Evolutionary conservation across 35 echinoderm and acorn worm species (phyloP), one percentile per base, ranked within the genome.

Genomic region (Nesometra sesokonis): DNA sequence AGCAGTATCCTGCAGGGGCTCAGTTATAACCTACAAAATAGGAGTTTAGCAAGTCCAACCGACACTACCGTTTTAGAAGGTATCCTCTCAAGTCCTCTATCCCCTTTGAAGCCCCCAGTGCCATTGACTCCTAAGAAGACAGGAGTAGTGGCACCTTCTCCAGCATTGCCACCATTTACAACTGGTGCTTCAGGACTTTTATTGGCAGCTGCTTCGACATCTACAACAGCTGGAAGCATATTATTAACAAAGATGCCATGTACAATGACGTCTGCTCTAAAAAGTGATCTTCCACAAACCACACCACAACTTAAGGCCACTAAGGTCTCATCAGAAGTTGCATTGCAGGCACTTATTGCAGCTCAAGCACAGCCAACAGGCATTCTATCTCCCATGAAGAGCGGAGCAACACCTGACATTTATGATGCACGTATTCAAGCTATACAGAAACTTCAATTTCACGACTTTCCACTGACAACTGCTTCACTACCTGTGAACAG

Each of bases 381-480:
- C 79, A 84, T 31, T 47, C 13, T 46, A 21, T 32, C 91, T 33
- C 77, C 77, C 37, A 77, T 80, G 52, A 86, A 79, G 17, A 85
- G 31, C 32, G 11, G 27, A 31, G 17, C 36, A 37, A 34, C 85
- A 33, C 32, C 76, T 81, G 43, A 88, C 17, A 38, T 32, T 46
- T 88, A 35, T 88, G 85, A 94, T 30, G 89, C 89, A 40, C 86
- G 90, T 31, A 93, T 94, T 0, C 96, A 99, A 88, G 93, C 96
- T 5, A 99, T 99, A 37, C 96, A 99, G 33, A 99, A 99, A 78
- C 86, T 99, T 15, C 96, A 99, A 79, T 99, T 94, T 85, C 96
- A 99, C 76, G 96, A 99, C 88, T 99, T 99, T 80, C 96, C 96
- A 31, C 80, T 99, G 27, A 99, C 96, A 31, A 99, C 96, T n/a